phyloP scores from a whole-genome alignment of 2,888 invertebrate genomes.

The Anoplius nigerrimus region DNA sequence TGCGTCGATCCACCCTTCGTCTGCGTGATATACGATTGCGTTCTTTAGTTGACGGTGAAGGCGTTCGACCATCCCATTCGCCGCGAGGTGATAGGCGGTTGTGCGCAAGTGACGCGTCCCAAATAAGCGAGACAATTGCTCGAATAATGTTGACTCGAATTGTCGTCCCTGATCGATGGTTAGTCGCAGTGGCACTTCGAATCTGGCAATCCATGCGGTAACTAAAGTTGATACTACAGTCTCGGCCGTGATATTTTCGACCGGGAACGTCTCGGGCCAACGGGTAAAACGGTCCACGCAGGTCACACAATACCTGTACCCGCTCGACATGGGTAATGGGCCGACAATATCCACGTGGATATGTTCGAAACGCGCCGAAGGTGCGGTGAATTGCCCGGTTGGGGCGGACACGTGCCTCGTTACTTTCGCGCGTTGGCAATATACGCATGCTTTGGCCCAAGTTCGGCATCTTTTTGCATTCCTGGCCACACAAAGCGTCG shows the following conservation, averaged over 20 bases:
- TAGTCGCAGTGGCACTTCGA: conserved; percentile 38
- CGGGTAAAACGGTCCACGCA: conserved; percentile 57
- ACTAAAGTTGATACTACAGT: conserved; percentile 41
- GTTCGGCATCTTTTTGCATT: conserved; percentile 57
- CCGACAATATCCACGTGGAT: too few species aligned
- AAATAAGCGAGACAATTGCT: conserved; percentile 20
- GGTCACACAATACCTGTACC: conserved; percentile 64
- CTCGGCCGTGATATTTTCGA: conserved; percentile 36
- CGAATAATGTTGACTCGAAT: conserved; percentile 53
- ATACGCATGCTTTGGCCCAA: conserved; percentile 60
- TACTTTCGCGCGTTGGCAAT: conserved; percentile 65
- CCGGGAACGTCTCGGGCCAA: conserved; percentile 47
- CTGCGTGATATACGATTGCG: too few species aligned
- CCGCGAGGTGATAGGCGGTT: conserved; percentile 33
- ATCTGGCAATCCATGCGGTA: conserved; percentile 42
- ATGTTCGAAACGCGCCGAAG: conserved; percentile 58
- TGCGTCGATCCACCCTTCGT: too few species aligned
- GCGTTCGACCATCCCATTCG: too few species aligned
- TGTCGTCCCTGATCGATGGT: conserved; percentile 55
- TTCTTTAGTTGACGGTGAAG: neutral
- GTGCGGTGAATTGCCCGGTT: conserved; percentile 48
- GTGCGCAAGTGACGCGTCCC: conserved; percentile 30
- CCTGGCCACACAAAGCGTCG: conserved; percentile 66
- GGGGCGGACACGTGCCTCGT: conserved; percentile 58
- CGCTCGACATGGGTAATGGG: conserved; percentile 16